Percentiles rank a stretch among this genome's conserved stretches.
phyloP scores from a whole-genome alignment of 2,113 vertebrate genomes.

The Campylorhamphus procurvoides region DNA sequence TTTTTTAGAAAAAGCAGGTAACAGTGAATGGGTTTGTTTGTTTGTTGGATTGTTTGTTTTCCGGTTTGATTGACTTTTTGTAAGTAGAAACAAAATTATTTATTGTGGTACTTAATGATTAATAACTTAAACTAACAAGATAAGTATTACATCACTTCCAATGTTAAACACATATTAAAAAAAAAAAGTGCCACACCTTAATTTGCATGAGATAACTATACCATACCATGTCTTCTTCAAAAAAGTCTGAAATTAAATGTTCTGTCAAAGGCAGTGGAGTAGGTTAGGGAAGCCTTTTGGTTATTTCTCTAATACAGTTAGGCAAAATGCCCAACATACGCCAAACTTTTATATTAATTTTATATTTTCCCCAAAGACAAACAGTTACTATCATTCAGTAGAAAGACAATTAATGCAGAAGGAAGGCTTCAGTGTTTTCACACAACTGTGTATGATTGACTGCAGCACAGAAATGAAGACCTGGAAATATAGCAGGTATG shows the following conservation, averaged over 20 bases:
- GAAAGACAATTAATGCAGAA: constrained; percentile 5
- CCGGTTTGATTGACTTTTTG: background rate
- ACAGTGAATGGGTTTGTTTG: background rate
- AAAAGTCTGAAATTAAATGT: background rate
- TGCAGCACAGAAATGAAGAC: constrained; percentile 35
- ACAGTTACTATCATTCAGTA: background rate
- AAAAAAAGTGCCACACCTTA: background rate
- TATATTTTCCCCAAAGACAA: background rate
- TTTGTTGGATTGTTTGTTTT: background rate
- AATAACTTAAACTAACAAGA: background rate
- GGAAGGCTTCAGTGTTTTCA: constrained; percentile 32
- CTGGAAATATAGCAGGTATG: background rate
- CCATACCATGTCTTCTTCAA: background rate
- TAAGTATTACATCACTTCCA: background rate
- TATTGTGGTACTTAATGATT: background rate
- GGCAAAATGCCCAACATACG: background rate
- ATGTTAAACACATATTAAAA: background rate
- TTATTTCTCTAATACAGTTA: background rate
- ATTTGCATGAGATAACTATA: background rate
- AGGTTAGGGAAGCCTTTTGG: background rate
- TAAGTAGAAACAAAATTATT: background rate
- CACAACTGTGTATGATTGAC: constrained; percentile 26
- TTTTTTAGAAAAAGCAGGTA: background rate
- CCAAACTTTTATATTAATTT: constrained; percentile 31
- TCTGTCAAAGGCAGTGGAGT: background rate